These are phyloP conservation scores for Ptychodera flava DNA, from an alignment of 35 echinoderm and acorn worm genomes.

Conservation along the genomic window DNA sequence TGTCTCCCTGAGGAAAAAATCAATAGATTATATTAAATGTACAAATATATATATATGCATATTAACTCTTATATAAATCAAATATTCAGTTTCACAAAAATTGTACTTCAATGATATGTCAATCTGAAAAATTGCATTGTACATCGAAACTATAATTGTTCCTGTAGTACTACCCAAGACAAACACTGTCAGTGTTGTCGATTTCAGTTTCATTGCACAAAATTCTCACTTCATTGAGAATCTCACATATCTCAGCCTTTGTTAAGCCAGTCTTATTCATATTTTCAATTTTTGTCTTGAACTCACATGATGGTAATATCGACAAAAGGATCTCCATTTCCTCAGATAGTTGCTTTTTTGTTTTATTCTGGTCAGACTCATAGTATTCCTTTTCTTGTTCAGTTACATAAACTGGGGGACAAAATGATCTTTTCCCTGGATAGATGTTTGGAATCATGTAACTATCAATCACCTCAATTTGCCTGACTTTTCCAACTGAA, in stretches of 20 bases:
- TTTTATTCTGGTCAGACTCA: neutral
- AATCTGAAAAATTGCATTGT: no score
- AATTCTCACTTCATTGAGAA: neutral
- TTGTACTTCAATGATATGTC: no score
- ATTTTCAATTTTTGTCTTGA: neutral
- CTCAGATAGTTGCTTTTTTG: neutral
- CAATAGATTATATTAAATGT: no score
- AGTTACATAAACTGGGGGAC: neutral
- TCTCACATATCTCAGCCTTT: neutral
- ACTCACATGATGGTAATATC: neutral
- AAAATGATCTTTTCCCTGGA: neutral
- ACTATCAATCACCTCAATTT: neutral
- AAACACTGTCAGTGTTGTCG: no score
- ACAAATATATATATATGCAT: no score
- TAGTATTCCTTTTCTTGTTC: neutral
- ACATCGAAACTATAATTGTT: no score
- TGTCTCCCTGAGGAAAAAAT: no score
- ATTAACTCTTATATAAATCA: no score
- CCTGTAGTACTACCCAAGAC: no score
- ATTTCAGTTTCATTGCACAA: neutral
- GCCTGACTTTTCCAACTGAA: neutral
- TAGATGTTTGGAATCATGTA: neutral
- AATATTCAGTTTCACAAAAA: no score
- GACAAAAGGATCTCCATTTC: no score
- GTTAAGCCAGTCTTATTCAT: neutral